These are phyloP conservation scores for Arothron firmamentum DNA, from an alignment of 2,113 vertebrate species.

Conservation along the genomic window DNA sequence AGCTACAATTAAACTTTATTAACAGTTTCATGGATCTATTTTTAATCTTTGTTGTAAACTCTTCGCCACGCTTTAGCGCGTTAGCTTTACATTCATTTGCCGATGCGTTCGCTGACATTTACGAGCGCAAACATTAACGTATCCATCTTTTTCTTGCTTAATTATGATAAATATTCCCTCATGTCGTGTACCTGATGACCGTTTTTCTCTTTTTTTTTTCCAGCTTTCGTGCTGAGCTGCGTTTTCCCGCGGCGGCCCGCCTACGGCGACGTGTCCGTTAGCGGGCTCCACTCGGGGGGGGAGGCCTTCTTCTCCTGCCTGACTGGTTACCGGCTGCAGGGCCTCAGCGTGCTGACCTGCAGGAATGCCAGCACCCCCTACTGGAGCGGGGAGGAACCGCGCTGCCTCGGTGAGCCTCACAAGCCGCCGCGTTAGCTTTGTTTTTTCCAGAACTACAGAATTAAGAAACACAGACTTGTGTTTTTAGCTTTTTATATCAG, in stretches of 20 bases:
- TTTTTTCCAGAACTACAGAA: too few species aligned
- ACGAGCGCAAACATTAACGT: too few species aligned
- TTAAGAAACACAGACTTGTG: too few species aligned
- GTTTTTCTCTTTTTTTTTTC: constrained; percentile 4
- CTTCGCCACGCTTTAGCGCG: neutral
- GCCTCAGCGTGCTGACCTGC: constrained; percentile 77
- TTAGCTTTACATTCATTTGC: too few species aligned
- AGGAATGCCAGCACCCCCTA: constrained; percentile 88
- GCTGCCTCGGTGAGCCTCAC: constrained; percentile 76
- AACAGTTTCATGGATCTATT: neutral
- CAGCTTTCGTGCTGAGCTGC: constrained; percentile 90
- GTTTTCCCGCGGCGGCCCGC: constrained; percentile 81
- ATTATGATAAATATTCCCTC: too few species aligned
- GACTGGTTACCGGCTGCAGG: constrained; percentile 85
- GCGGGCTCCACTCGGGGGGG: constrained; percentile 87
- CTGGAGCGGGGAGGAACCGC: constrained; percentile 84
- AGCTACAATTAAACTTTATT: neutral
- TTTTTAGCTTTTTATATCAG: too few species aligned
- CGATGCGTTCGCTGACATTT: too few species aligned
- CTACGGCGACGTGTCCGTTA: constrained; percentile 86
- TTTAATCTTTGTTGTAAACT: neutral
- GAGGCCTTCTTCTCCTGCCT: constrained; percentile 85
- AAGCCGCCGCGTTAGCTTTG: neutral
- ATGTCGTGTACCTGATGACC: too few species aligned
- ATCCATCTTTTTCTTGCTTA: too few species aligned